These are phyloP conservation scores for Poecilia picta DNA, from an alignment of 2,797 vertebrate species.

Conservation along the genomic window DNA sequence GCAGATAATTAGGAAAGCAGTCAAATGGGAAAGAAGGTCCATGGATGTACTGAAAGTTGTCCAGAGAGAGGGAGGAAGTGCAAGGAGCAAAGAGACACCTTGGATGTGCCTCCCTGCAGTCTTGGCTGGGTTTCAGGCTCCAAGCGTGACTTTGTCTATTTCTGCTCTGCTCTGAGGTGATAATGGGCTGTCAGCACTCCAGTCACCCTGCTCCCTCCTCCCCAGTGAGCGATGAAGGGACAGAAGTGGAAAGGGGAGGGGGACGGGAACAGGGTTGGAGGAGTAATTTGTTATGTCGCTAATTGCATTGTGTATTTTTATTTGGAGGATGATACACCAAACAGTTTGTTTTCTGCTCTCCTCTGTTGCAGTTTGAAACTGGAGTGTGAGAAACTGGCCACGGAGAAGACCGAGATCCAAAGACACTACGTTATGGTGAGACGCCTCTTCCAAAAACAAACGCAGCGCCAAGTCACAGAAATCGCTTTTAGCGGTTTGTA, in stretches of 20 bases:
- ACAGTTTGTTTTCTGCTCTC: slow-evolving; percentile 11
- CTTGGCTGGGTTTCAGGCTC: slow-evolving; percentile 69
- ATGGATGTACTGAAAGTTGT: slow-evolving; percentile 48
- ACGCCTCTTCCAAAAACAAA: slow-evolving; percentile 40
- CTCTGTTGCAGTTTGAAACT: slow-evolving; percentile 86
- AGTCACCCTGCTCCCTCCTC: slow-evolving; percentile 49
- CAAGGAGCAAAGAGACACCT: slow-evolving; percentile 39
- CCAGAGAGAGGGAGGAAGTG: slow-evolving; percentile 31
- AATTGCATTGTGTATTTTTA: slow-evolving; percentile 62
- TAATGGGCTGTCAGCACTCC: slow-evolving; percentile 77
- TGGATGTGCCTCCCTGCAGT: slow-evolving; percentile 68
- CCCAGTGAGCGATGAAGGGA: slow-evolving; percentile 27
- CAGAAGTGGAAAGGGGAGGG: not conserved
- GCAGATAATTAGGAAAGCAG: slow-evolving; percentile 42
- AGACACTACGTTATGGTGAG: slow-evolving; percentile 97
- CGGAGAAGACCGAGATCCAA: slow-evolving; percentile 95
- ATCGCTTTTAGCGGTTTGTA: slow-evolving; percentile 72
- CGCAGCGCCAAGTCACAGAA: slow-evolving; percentile 59
- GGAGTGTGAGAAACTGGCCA: slow-evolving; percentile 94
- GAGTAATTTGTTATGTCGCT: slow-evolving; percentile 59
- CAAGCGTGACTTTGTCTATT: slow-evolving; percentile 75
- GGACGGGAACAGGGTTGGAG: slow-evolving; percentile 26
- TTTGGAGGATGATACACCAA: slow-evolving; percentile 38
- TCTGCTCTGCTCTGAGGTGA: slow-evolving; percentile 76
- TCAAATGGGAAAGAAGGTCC: slow-evolving; percentile 43